A percentile compares a stretch with the other conserved stretches of the same genome.
Conservation (phyloP, 1,140 invertebrate species). For the Trachelipus rathkii region DNA sequence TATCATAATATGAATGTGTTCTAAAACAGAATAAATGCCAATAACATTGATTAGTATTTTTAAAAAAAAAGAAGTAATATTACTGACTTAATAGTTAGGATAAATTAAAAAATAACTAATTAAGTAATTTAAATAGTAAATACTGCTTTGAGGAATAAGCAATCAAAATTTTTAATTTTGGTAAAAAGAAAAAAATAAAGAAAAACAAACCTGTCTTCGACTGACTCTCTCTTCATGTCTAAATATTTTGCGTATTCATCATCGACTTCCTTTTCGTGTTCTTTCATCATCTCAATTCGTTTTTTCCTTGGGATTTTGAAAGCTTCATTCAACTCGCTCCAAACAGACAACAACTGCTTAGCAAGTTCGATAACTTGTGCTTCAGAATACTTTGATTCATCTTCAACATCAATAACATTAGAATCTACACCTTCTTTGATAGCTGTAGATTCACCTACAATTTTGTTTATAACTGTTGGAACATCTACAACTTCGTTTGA, state of each 20-base stretch:
- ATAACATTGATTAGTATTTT: too few relatives aligned
- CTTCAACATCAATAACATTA: constrained; percentile 17
- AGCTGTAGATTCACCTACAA: constrained; percentile 38
- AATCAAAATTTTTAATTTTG: too few relatives aligned
- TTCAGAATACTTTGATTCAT: constrained; percentile 20
- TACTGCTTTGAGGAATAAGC: too few relatives aligned
- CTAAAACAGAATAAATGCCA: background rate
- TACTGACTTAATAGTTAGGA: too few relatives aligned
- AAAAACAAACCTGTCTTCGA: background rate
- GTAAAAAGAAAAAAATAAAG: background rate
- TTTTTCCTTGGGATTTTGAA: constrained; percentile 95
- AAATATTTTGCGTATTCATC: constrained; percentile 55
- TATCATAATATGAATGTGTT: background rate
- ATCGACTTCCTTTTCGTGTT: constrained; percentile 81
- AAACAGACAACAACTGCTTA: constrained; percentile 63
- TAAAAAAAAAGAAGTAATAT: too few relatives aligned
- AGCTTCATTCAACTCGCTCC: constrained; percentile 77
- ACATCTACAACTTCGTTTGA: constrained; percentile 26
- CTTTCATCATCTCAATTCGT: constrained; percentile 84
- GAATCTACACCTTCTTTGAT: constrained; percentile 35
- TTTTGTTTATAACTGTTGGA: constrained; percentile 1
- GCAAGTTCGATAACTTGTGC: constrained; percentile 49
- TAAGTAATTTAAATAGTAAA: too few relatives aligned
- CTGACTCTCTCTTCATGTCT: constrained; percentile 42
- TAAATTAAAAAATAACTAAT: too few relatives aligned